Base-by-base conservation (phyloP, 2,113 vertebrate species). In the Capreolus pygargus region DNA sequence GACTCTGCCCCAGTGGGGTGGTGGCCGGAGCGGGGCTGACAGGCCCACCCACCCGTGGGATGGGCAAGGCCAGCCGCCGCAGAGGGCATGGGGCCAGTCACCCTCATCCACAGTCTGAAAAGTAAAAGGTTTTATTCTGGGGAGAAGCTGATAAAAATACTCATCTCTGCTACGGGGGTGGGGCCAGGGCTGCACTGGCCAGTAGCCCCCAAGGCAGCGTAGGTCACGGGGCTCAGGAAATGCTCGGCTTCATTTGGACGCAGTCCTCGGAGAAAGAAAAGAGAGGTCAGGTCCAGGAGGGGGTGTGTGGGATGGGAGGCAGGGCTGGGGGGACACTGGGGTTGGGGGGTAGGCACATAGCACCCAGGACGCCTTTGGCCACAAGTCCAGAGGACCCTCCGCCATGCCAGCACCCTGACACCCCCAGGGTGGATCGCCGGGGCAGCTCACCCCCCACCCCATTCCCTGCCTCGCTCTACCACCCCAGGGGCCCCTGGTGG, bases 91-190 rank as follows among this genome's bases (percentile, higher is more conserved):
- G 6, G 33, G 76, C 15, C 47, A 60, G 33, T 57, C 52, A 76
- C 39, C 43, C 52, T 92, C 39, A 45, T 54, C 70, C 58, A 54
- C 2, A 5, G 17, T 83, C 50, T 47, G 52, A 89, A 93, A 88
- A 52, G 55, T 78, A 28, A 85, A 85, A 94, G 52, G 67, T 89
- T 97, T 97, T 98, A 93, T 96, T 98, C 15, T 47, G 47, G 70
- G 64, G 43, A 96, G 36, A 89, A 84, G 33, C 45, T 95, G 36
- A 89, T 83, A 33, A 74, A 96, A 94, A 91, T 91, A 94, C 25
- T 86, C 88, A 86, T 95, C 91, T 97, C 89, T 83, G 78, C 30
- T 39, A 33, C 7, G 4, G 93, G 25, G 19, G 7, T 81, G 55
- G 82, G 16, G 30, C 91, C 52, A 39, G 57, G 90, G 47, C 33